These are phyloP conservation scores for Antitype chi DNA, from an alignment of 2,888 invertebrate genomes.

Conservation along the genomic window DNA sequence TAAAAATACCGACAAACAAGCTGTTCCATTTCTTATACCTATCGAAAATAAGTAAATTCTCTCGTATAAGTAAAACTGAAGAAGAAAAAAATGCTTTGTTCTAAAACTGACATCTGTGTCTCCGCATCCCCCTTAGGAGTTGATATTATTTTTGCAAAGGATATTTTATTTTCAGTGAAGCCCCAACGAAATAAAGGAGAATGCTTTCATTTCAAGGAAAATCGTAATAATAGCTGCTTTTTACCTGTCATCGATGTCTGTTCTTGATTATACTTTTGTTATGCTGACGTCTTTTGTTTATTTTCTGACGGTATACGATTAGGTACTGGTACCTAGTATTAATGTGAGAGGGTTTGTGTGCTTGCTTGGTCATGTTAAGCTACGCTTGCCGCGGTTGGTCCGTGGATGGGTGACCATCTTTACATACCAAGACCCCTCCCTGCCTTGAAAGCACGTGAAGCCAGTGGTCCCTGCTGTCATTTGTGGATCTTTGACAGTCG, in stretches of 20 bases:
- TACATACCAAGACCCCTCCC: too few species aligned
- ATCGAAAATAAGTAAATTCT: constrained; percentile 31
- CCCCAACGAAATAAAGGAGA: constrained; percentile 73
- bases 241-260: constrained; percentile 79
- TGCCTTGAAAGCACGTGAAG: too few species aligned
- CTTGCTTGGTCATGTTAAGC: too few species aligned
- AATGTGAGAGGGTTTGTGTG: not conserved
- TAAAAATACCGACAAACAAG: not conserved
- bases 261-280: constrained; percentile 64
- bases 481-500: too few species aligned
- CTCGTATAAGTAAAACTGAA: constrained; percentile 9
- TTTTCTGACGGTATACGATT: constrained; percentile 24
- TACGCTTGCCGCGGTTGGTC: too few species aligned
- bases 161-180: constrained; percentile 72
- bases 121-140: constrained; percentile 61
- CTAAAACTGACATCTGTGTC: constrained; percentile 74
- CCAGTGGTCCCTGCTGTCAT: too few species aligned
- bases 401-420: too few species aligned
- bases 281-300: constrained; percentile 68
- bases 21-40: not conserved
- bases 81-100: constrained; percentile 72
- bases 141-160: constrained; percentile 75
- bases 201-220: constrained; percentile 75
- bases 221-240: constrained; percentile 79
- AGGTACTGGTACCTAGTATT: not conserved